Evolutionary conservation across 1,140 invertebrate species (phyloP), one percentile per base, ranked within the genome.

Genomic region (Drosophila malerkotliana): DNA sequence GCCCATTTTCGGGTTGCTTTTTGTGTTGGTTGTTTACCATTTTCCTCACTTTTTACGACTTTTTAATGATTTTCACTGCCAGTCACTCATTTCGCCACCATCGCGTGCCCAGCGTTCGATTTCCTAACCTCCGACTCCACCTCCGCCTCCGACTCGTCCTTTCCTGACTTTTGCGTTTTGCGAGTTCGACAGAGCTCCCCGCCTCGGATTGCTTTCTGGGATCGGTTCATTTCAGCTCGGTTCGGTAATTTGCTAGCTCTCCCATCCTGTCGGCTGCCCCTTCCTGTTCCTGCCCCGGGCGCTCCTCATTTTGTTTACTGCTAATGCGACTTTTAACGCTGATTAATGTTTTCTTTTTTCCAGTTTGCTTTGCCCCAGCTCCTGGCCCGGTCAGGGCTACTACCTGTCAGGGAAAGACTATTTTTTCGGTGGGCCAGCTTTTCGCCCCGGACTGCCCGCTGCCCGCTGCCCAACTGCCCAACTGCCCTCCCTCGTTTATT

Each of bases 31-130:
- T 85, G 78, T 85, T 85, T 87, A 87, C 82, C 77, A 72, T 83
- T 87, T 79, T 62, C 76, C 75, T 76, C 66, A 79, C 82, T 88
- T 88, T 88, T 89, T 88, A 88, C 83, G 83, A 89, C 83, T 89
- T 88, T 89, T 88, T 88, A 88, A 88, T 88, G 83, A 88, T 88
- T 88, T 85, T 89, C 79, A 83, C 83, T 88, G 84, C 79, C 83
- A 89, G 83, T 88, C 84, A 89, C 84, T 88, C 83, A 88, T 79
- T 88, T 79, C 53, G 83, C 79, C 83, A 88, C 83, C 79, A 89
- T 83, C 77, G 76, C 79, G 71, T 76, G 80, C 45, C 56, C 45
- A 52, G 47, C 66, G 48, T 28, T 55, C 32, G 56, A 41, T 64
- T 56, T 66, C 66, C 26, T 28, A 28, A 6, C 26, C 26, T 28